Evolutionary conservation across 2,888 invertebrate genomes (phyloP), one percentile per base, ranked within the genome.

Genomic region (Spodoptera littoralis): DNA sequence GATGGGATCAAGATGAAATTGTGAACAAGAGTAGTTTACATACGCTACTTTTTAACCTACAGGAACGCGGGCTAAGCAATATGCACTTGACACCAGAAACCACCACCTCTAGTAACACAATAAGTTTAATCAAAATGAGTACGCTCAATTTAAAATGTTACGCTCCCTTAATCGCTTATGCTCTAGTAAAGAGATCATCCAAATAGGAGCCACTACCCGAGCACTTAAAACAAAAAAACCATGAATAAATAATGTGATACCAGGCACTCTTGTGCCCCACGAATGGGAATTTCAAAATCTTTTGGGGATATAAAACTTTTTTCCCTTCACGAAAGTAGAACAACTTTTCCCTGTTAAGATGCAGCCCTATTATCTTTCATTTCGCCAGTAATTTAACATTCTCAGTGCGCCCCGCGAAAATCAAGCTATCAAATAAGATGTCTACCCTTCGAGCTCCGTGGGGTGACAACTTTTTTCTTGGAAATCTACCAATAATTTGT

Each of bases 311-410:
- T 84, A 82, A 27, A 92, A 91, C 84, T 92, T 93, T 89, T 91
- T 90, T 89, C 88, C 89, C 85, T 73, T 51, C 3, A 57, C 59
- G 43, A 90, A 89, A 90, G 82, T 86, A 79, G 83, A 82, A 74
- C 84, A 89, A 88, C 85, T 92, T 90, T 87, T 83, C 87, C 85
- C 87, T 83, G 87, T 87, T 89, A 88, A 90, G 89, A 90, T 87
- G 88, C 88, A 84, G 87, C 84, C 87, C 93, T 91, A 94, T 94
- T 94, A 94, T 94, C 94, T 94, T 93, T 93, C 92, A 94, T 94
- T 94, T 93, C 92, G 85, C 87, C 85, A 86, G 93, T 92, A 93
- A 94, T 94, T 94, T 94, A 93, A 92, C 93, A 93, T 93, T 94
- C 92, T 89, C 87, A 81, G 84, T 88, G 87, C 90, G 90, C 93